Percentiles rank a stretch among this genome's conserved stretches.
phyloP scores from a whole-genome alignment of 2,888 invertebrate species.

The Halocaridina rubra region DNA sequence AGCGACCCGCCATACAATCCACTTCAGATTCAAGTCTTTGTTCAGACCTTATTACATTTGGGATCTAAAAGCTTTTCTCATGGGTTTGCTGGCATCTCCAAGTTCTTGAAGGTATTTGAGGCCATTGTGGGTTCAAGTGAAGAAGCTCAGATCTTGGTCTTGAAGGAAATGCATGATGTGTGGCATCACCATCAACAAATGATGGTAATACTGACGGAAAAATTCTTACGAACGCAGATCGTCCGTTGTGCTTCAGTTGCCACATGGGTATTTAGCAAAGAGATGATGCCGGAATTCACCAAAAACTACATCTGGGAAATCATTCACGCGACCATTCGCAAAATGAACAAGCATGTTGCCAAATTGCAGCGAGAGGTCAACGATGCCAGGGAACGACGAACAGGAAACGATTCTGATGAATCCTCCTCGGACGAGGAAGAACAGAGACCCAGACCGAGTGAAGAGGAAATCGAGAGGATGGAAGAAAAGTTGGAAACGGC shows the following conservation, averaged over 20 bases:
- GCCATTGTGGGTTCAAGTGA: slow-evolving; percentile 44
- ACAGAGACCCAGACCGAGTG: slow-evolving; percentile 73
- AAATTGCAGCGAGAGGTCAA: slow-evolving; percentile 79
- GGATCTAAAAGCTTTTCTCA: slow-evolving; percentile 98
- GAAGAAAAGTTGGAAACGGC: slow-evolving; percentile 94
- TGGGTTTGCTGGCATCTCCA: slow-evolving; percentile 97
- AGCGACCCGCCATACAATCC: slow-evolving; percentile 81
- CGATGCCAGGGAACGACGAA: slow-evolving; percentile 65
- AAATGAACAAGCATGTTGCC: slow-evolving; percentile 96
- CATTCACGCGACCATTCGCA: slow-evolving; percentile 92
- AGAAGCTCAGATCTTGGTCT: slow-evolving; percentile 70
- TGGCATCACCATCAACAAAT: slow-evolving; percentile 96
- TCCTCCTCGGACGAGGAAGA: slow-evolving; percentile 57
- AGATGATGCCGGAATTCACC: slow-evolving; percentile 91
- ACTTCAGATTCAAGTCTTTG: slow-evolving; percentile 94
- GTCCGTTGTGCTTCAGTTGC: slow-evolving; percentile 97
- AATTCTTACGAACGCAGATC: slow-evolving; percentile 96
- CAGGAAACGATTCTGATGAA: slow-evolving; percentile 42
- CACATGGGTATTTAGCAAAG: slow-evolving; percentile 96
- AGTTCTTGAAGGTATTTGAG: slow-evolving; percentile 84
- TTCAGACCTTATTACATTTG: slow-evolving; percentile 91
- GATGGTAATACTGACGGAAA: slow-evolving; percentile 95
- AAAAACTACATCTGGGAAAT: slow-evolving; percentile 97
- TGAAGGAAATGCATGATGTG: slow-evolving; percentile 92
- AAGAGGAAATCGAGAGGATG: slow-evolving; percentile 93